phyloP scores from a whole-genome alignment of 2,113 vertebrate genomes.

The Paratilapia polleni region DNA sequence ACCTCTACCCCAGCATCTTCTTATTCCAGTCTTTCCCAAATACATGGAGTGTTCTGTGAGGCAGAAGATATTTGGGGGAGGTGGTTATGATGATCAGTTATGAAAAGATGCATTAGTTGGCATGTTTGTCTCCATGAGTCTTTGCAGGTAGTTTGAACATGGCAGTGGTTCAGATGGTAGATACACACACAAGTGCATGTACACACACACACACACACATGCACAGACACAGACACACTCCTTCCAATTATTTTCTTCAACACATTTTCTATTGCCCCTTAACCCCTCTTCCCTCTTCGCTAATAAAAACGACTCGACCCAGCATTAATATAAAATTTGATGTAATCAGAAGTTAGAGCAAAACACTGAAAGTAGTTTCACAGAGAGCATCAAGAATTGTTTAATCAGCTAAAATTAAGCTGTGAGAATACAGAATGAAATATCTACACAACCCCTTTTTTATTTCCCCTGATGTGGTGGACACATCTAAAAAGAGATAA shows the following conservation, averaged over 20 bases:
- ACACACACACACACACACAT: neutral
- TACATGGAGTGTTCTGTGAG: neutral
- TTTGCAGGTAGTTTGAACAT: neutral
- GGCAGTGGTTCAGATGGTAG: too few relatives aligned
- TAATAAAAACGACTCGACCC: slow-evolving; percentile 53
- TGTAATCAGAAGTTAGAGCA: slow-evolving; percentile 45
- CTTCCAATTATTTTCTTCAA: slow-evolving; percentile 40
- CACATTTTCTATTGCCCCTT: slow-evolving; percentile 46
- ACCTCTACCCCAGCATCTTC: neutral
- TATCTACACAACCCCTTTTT: slow-evolving; percentile 21
- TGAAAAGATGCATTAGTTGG: neutral
- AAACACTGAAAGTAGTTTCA: slow-evolving; percentile 27
- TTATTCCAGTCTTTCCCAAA: neutral
- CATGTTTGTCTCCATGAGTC: neutral
- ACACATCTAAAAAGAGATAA: slow-evolving; percentile 14
- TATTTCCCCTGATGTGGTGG: slow-evolving; percentile 1
- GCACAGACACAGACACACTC: neutral
- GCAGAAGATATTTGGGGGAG: neutral
- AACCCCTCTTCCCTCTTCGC: slow-evolving; percentile 23
- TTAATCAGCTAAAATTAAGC: slow-evolving; percentile 55
- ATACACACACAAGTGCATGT: too few relatives aligned
- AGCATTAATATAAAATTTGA: slow-evolving; percentile 45
- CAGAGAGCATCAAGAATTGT: slow-evolving; percentile 34
- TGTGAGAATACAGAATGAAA: slow-evolving; percentile 2
- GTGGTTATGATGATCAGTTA: neutral